Conservation (phyloP, 2,113 vertebrate genomes). For the Arvicanthis niloticus region DNA sequence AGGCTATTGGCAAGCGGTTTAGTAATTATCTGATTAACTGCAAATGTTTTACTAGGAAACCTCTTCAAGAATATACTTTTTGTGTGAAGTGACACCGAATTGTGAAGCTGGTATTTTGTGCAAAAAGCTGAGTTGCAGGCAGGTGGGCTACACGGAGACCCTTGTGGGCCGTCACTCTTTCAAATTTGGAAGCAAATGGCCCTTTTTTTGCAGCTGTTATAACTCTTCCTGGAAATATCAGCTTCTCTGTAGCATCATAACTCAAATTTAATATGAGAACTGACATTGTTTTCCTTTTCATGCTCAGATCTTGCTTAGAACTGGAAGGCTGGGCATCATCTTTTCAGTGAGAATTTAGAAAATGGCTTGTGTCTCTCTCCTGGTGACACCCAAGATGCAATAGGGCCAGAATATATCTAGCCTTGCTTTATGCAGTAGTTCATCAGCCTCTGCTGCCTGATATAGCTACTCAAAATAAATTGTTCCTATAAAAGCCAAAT, state of each 20-base stretch:
- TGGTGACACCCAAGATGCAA: background rate
- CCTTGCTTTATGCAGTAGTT: background rate
- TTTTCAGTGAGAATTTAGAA: conserved; percentile 61
- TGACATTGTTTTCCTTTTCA: conserved; percentile 78
- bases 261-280: conserved; percentile 80
- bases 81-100: conserved; percentile 65
- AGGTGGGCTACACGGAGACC: conserved; percentile 63
- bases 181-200: conserved; percentile 75
- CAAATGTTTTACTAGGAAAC: conserved; percentile 69
- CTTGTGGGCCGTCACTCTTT: conserved; percentile 74
- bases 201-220: conserved; percentile 75
- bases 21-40: conserved; percentile 84
- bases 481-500: conserved; percentile 30
- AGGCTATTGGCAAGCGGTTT: conserved; percentile 73
- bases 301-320: conserved; percentile 73
- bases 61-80: conserved; percentile 33
- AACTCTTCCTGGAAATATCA: conserved; percentile 82
- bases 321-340: conserved; percentile 57
- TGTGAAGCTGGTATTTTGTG: conserved; percentile 65
- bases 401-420: background rate
- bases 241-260: conserved; percentile 76
- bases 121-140: conserved; percentile 72
- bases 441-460: background rate
- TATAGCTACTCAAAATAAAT: conserved; percentile 4
- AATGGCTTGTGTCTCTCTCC: conserved; percentile 18